phyloP scores from a whole-genome alignment of 2,888 invertebrate genomes.

The Tenthredo scrophulariae region DNA sequence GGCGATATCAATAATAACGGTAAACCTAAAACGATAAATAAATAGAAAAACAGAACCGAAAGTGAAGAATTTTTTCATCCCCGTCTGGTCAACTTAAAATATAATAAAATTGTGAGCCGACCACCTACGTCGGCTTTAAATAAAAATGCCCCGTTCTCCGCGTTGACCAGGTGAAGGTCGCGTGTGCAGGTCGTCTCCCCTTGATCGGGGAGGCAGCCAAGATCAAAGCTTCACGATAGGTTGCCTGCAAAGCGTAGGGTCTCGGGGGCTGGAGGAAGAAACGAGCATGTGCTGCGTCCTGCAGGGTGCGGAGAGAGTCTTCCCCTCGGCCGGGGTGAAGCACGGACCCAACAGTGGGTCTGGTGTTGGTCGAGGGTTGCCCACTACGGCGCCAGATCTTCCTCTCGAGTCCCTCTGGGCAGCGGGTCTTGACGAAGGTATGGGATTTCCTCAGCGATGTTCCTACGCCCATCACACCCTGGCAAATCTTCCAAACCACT shows the following conservation, averaged over 20 bases:
- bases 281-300: constrained; percentile 75
- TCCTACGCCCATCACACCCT: constrained; percentile 72
- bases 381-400: constrained; percentile 67
- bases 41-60: not conserved
- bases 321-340: constrained; percentile 71
- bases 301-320: constrained; percentile 74
- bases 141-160: not conserved
- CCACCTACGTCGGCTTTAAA: not conserved
- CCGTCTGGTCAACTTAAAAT: not conserved
- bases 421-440: constrained; percentile 75
- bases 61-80: not conserved
- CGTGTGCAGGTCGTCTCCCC: constrained; percentile 65
- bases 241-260: constrained; percentile 73
- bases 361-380: constrained; percentile 56
- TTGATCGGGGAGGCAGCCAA: constrained; percentile 64
- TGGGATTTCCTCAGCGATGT: constrained; percentile 74
- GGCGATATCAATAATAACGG: not conserved
- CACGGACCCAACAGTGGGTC: constrained; percentile 61
- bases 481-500: constrained; percentile 60
- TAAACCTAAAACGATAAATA: no score
- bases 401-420: constrained; percentile 77
- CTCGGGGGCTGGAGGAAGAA: constrained; percentile 43
- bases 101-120: not conserved
- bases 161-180: constrained; percentile 47
- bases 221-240: constrained; percentile 73